Evolutionary conservation across 64 coral and sea anemone genomes (phyloP), one percentile per base, ranked within the genome.

Genomic region (Dendrophyllia cribrosa): DNA sequence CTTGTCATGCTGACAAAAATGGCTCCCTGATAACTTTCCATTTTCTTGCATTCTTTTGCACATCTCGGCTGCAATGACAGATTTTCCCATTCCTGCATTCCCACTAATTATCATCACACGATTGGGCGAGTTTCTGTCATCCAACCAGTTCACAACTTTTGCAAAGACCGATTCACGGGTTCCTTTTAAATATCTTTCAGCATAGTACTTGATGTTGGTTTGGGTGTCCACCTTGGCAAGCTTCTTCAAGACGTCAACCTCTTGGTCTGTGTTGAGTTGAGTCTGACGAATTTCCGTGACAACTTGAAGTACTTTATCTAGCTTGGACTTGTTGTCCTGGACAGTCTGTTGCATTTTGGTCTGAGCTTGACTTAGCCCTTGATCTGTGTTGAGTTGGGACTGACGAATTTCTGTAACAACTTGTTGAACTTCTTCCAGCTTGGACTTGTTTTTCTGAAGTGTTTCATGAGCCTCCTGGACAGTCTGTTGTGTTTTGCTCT

Each of bases 1-100:
- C 53, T 89, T 94, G 47, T 82, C 55, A 26, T 89, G 86, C n/a
- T 93, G 92, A 79, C 88, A 75, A 43, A 93, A 93, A 51, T 93
- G 92, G 67, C 92, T 88, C 20, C 59, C 92, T n/a, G 58, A 85
- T 20, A 93, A 75, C 23, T 59, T 13, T 71, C 65, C 66, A 5
- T 88, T 11, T 3, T 74, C 43, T 72, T 88, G 47, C 52, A 88
- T 50, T 9, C 9, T 81, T 23, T 88, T 70, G 66, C 92, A 89
- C 8, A 61, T 12, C n/a, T 74, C 49, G 25, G 86, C 86, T 52
- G 92, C 76, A 15, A 94, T 24, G 70, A 88, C 86, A 16, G 92
- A 94, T 51, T 94, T 94, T 7, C 92, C 92, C n/a, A 94, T 43
- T 9, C 92, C 92, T 19, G 92, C 75, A 15, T 87, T 72, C 1